Conservation (phyloP, 1,140 invertebrate species). For the Chymomyza costata region DNA sequence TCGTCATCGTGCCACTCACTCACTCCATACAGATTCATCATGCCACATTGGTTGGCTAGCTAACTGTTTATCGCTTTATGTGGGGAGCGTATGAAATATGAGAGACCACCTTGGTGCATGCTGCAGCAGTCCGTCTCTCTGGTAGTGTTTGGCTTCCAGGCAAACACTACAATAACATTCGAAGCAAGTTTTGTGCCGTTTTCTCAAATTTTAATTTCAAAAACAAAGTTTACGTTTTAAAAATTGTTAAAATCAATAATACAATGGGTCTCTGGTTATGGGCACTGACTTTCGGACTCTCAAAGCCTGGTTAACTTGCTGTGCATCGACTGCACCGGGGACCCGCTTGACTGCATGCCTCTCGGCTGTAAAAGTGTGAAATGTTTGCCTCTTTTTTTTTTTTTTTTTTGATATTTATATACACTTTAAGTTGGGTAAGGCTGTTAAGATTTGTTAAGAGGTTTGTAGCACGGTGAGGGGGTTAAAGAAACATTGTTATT, state of each 20-base stretch:
- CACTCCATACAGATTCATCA: too few relatives aligned
- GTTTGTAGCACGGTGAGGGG: too few relatives aligned
- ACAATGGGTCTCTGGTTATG: neutral
- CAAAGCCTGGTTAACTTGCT: too few relatives aligned
- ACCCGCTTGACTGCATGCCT: conserved; percentile 31
- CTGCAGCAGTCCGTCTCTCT: neutral
- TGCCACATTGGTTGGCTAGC: too few relatives aligned
- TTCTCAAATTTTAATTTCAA: conserved; percentile 49
- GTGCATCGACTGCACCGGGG: neutral
- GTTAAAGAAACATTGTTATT: too few relatives aligned
- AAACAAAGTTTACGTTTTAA: conserved; percentile 68
- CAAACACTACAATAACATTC: conserved; percentile 20
- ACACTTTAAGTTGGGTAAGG: too few relatives aligned
- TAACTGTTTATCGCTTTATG: too few relatives aligned
- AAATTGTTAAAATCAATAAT: conserved; percentile 62
- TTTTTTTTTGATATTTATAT: conserved; percentile 57
- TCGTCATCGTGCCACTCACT: too few relatives aligned
- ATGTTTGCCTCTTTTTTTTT: too few relatives aligned
- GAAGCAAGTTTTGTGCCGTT: too few relatives aligned
- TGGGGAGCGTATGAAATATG: too few relatives aligned
- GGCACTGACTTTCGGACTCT: conserved; percentile 11
- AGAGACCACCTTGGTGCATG: conserved; percentile 2
- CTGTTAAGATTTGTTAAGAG: too few relatives aligned
- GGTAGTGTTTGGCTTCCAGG: conserved; percentile 23
- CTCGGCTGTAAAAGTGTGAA: conserved; percentile 69